Evolutionary conservation across 2,797 vertebrate genomes (phyloP), one percentile per base, ranked within the genome.

Genomic region (Melanogrammus aeglefinus): DNA sequence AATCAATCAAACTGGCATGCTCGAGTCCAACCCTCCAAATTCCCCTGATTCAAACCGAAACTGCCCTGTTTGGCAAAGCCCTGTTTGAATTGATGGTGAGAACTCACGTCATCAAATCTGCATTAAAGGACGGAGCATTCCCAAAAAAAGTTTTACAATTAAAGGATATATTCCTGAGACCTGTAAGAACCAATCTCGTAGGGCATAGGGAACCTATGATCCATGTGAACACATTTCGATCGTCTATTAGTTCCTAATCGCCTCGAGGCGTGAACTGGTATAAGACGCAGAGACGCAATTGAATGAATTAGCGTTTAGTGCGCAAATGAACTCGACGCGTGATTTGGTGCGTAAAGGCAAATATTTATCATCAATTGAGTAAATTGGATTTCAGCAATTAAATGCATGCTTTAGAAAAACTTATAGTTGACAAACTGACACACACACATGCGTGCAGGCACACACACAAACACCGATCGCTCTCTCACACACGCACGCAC

Each of bases 391-490:
- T 85, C 85, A 78, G 41, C 35, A 36, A 73, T 41, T 74, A 79
- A 79, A 79, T 79, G 63, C 44, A 27, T 70, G 27, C 35, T 79
- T 14, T 80, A 82, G 76, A 78, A 76, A 47, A 77, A 44, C 39
- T 63, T 24, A 44, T 80, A 77, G 41, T 79, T 81, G 75, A 78
- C 79, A 83, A 86, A 80, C 84, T 89, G 87, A 87, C 80, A 85
- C 80, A 39, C 72, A 63, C 51, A 57, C 51, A n/a, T 14, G 16
- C 51, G 21, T 16, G 4, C 7, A 57, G 18, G 7, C 51, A n/a
- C 51, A 21, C 18, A 57, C 51, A 21, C 51, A 21, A 16, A 57
- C 51, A 21, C 16, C 4, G 16, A 21, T 33, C 51, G 21, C 51
- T 21, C 51, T 21, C 51, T 21, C 51, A 47, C 82, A 74, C 81